Base-by-base conservation (phyloP, 2,797 vertebrate genomes). In the Amphiprion clarkii region DNA sequence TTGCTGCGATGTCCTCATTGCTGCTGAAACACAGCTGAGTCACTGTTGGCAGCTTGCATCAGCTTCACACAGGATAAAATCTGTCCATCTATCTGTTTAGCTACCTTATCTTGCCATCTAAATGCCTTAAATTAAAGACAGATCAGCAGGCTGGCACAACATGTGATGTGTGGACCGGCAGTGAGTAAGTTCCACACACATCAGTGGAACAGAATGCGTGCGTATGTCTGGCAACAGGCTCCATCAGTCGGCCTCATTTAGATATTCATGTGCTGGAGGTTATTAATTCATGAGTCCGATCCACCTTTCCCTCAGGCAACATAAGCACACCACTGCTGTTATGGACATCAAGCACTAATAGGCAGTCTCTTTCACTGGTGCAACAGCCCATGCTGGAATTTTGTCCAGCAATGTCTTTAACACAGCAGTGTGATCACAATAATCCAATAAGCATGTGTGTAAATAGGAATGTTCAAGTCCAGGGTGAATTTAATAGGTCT, bases 181-280 rank as follows among this genome's bases (percentile, higher is more conserved):
- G 72, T 53, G 29, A 57, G 60, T 76, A 74, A 71, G 42, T 54
- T 78, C 63, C 52, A 36, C 57, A 59, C 66, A 68, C 49, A 55
- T 61, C 31, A n/a, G 33, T 61, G 27, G 25, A 56, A 57, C 53
- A 59, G 62, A 57, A 46, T 39, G 33, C 8, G 46, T 66, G 46
- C 71, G 25, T 55, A 46, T 72, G 52, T 52, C 11, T 57, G 66
- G 74, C 70, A 33, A 80, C 73, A 67, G 83, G 71, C 79, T 9
- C 46, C 73, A 88, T 88, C 64, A 78, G 71, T 86, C 66, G 3
- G 36, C 61, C 72, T 83, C 21, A 77, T 84, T 82, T 87, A 66
- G 40, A 75, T 80, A 83, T 82, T 83, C 54, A 75, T 83, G 57
- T 75, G 63, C 25, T 64, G 67, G 44, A 67, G 55, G 81, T 77